A percentile compares a stretch with the other conserved stretches of the same genome.
These are phyloP conservation scores for Nannoperca australis DNA, from an alignment of 2,797 vertebrate species.

Conservation along the genomic window DNA sequence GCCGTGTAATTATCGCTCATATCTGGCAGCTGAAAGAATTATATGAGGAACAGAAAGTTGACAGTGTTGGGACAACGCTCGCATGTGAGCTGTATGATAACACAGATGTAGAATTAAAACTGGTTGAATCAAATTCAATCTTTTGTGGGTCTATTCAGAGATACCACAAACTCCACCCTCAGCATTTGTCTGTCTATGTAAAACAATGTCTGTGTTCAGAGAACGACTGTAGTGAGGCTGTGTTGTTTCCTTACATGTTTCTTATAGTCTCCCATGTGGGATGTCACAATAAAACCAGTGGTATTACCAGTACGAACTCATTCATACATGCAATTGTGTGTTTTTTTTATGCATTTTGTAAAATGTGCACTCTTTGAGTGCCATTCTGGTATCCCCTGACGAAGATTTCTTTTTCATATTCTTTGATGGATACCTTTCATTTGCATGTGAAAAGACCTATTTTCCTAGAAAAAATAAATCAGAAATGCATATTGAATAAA, in stretches of 20 bases:
- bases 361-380: slow-evolving; percentile 72
- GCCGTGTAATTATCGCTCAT: neutral
- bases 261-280: slow-evolving; percentile 34
- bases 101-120: slow-evolving; percentile 3
- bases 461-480: slow-evolving; percentile 84
- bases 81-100: neutral
- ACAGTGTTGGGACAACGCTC: neutral
- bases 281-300: slow-evolving; percentile 57
- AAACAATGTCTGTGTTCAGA: slow-evolving; percentile 42
- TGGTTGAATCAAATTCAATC: slow-evolving; percentile 13
- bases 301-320: slow-evolving; percentile 52
- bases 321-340: slow-evolving; percentile 54
- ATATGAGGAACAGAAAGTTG: neutral
- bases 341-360: slow-evolving; percentile 73
- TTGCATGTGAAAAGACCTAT: slow-evolving; percentile 85
- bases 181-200: slow-evolving; percentile 43
- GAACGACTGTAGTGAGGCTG: slow-evolving; percentile 19
- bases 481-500: slow-evolving; percentile 60
- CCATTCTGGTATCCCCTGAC: slow-evolving; percentile 70
- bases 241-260: slow-evolving; percentile 48
- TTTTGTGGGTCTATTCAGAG: slow-evolving; percentile 39
- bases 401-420: slow-evolving; percentile 80
- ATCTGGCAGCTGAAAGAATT: slow-evolving; percentile 8
- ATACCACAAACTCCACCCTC: slow-evolving; percentile 39
- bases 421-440: slow-evolving; percentile 65